Percentiles rank a stretch among this genome's conserved stretches.
Evolutionary conservation across 2,797 vertebrate species (phyloP).

Genomic region (Mormyrus hasselquistii): DNA sequence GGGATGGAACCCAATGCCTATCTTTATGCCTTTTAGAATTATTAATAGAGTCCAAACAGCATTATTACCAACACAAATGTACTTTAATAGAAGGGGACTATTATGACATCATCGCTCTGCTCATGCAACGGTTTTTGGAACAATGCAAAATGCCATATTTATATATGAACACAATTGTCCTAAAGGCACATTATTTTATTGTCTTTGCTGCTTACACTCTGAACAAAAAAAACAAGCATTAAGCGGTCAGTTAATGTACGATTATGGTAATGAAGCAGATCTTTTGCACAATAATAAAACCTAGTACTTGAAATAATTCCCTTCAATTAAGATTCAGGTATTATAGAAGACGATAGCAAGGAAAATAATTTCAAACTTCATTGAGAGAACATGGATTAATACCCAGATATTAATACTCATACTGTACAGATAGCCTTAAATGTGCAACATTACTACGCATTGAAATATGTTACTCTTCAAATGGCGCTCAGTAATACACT

Average conservation of each 20-base stretch:
- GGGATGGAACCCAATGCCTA: neutral
- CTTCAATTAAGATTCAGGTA: neutral
- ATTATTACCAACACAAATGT: neutral
- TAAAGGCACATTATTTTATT: neutral
- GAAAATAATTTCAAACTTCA: constrained; percentile 1
- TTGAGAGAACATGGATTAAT: neutral
- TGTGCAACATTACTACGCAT: neutral
- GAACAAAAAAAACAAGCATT: neutral
- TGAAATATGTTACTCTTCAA: neutral
- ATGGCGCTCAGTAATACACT: neutral
- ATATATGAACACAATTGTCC: neutral
- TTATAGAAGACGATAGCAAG: neutral
- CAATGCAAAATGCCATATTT: neutral
- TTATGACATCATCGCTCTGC: neutral
- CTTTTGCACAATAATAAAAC: neutral
- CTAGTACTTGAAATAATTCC: neutral
- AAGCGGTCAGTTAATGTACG: neutral
- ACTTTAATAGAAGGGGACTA: neutral
- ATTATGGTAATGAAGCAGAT: neutral
- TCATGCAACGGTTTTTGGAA: neutral
- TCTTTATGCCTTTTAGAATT: neutral
- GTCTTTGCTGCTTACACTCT: neutral
- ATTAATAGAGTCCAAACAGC: neutral
- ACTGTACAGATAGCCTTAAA: neutral
- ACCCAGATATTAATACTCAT: neutral